Evolutionary conservation across 2,888 invertebrate species (phyloP), one percentile per base, ranked within the genome.

Genomic region (Sthenelais limicola): DNA sequence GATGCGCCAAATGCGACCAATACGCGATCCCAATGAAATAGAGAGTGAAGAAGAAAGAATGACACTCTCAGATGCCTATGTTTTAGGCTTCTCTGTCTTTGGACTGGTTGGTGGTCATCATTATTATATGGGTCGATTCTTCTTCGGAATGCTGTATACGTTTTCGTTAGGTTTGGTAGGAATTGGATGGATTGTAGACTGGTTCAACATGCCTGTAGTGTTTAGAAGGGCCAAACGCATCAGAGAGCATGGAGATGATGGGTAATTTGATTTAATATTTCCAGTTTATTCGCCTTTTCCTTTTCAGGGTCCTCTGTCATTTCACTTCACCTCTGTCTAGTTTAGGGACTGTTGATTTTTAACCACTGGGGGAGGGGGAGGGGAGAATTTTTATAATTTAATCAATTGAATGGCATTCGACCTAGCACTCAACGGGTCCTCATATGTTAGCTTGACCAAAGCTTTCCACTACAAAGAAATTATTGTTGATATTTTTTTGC

Each of bases 1-100:
- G 38, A 15, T 12, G 38, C 15, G 15, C 15, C 3, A 4, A 21
- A 38, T 24, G 15, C 48, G 15, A 28, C 47, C 43, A 24, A 35
- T 15, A 76, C 48, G 75, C 72, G 1, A 68, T 77, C 0, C 48
- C 24, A 32, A 68, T 30, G 49, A 51, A 21, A 72, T 51, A 9
- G 26, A 26, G 15, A 52, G 30, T 0, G 68, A 28, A 3, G 51
- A 51, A 32, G 68, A 68, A 35, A 26, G 35, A 21, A 24, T 12
- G 32, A 21, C 26, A 0, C 24, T 49, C n/a, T 30, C 49, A n/a
- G 68, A 68, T 30, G 30, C 49, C 21, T 68, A 51, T 26, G 51
- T 68, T 30, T 35, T 68, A 24, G 52, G 49, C 21, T 26, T 68
- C 9, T 48, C 68, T 9, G 48, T 62, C 9, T 32, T 72, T 21